Evolutionary conservation across 2,797 vertebrate genomes (phyloP), one percentile per base, ranked within the genome.

Genomic region (Emydoidea blandingii): DNA sequence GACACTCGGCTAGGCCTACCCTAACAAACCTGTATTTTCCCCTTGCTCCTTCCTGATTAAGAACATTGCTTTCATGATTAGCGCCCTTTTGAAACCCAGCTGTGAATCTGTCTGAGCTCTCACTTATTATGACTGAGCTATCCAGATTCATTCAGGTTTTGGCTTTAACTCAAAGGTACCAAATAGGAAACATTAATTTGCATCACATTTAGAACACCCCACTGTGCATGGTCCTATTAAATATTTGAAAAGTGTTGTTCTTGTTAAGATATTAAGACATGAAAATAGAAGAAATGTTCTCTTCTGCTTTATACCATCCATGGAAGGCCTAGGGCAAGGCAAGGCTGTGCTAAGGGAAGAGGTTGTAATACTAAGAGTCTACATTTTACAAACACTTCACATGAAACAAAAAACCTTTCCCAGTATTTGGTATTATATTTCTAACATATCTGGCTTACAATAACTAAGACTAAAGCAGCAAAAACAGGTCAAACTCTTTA

Each of bases 391-490:
- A 76, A 81, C 34, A 2, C 52, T 72, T 47, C 31, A 52, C 76
- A 23, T 15, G 78, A 50, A 21, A 53, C 5, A 4, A 56, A 18
- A 18, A 68, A 29, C 44, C 76, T 41, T 31, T 2, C 4, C 15
- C 83, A 81, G 54, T 50, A 76, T 41, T 79, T 47, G 59, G 54
- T 49, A 56, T 15, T 37, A 4, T 65, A 31, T 65, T 68, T 37
- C n/a, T 9, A 18, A n/a, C n/a, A 9, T 37, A 19, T 8, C 1
- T 1, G 3, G 0, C 49, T 10, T 5, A 2, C 3, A 52, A 1
- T 21, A 1, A 1, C 72, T 41, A 52, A 27, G 85, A 62, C 83
- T 56, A 21, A 88, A 25, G 21, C 54, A 53, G 16, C 25, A 16
- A 37, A 72, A 19, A 44, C 62, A 16, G 16, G 12, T 37, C 59